Percentiles rank a stretch among this genome's conserved stretches.
These are phyloP conservation scores for Cataglyphis cursor DNA, from an alignment of 2,888 invertebrate species.

Conservation along the genomic window DNA sequence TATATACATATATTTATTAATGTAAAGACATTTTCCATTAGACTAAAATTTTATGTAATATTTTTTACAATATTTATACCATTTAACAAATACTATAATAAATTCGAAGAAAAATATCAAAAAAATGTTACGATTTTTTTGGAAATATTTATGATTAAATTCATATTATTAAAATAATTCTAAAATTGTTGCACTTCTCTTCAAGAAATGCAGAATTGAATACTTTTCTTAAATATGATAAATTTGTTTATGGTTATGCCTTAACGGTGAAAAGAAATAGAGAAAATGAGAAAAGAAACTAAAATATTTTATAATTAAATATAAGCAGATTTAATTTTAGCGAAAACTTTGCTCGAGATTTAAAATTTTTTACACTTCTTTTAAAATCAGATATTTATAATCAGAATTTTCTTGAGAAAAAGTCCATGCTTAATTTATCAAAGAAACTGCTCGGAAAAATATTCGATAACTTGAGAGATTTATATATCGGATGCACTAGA, in stretches of 20 bases:
- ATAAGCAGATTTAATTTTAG: neutral
- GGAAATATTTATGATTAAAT: neutral
- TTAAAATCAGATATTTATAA: neutral
- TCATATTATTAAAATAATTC: neutral
- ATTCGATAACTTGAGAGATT: neutral
- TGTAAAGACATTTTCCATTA: neutral
- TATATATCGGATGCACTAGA: neutral
- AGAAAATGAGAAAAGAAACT: neutral
- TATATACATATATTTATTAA: neutral
- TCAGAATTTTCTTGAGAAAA: neutral
- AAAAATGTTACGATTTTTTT: neutral
- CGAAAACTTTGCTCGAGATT: neutral
- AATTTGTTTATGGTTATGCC: neutral
- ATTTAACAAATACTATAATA: neutral
- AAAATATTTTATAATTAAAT: neutral
- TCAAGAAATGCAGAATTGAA: neutral
- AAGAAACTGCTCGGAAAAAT: neutral
- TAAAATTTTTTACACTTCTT: neutral
- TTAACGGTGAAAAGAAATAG: neutral
- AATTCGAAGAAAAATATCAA: neutral
- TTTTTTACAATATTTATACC: neutral
- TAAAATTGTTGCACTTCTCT: slow-evolving; percentile 9
- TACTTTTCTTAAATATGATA: neutral
- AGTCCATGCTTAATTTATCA: slow-evolving; percentile 8
- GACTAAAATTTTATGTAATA: neutral